Conservation (phyloP, 2,113 vertebrate species). For the Anthoscopus minutus region DNA sequence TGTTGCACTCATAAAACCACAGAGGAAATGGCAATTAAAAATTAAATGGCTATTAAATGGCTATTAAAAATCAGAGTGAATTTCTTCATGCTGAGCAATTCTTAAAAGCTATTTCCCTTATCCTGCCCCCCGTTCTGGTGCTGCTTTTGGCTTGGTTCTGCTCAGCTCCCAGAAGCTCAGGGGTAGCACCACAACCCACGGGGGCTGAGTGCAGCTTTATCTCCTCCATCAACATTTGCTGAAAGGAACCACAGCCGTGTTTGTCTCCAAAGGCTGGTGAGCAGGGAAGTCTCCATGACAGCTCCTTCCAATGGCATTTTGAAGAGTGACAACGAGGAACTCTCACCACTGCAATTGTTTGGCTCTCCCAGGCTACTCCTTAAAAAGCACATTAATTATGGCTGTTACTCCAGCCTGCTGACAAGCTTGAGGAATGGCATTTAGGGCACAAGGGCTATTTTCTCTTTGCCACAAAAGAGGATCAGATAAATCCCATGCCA, state of each 20-base stretch:
- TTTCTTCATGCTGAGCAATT: not conserved
- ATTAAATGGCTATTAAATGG: not conserved
- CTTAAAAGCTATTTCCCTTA: not conserved
- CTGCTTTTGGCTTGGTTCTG: not conserved
- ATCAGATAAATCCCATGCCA: conserved; percentile 37
- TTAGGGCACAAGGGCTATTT: not conserved
- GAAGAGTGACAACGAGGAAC: not conserved
- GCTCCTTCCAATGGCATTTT: not conserved
- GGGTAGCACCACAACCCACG: fast-evolving
- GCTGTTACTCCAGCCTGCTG: not conserved
- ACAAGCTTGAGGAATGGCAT: conserved; percentile 8
- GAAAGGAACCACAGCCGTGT: not conserved
- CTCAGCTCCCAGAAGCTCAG: not conserved
- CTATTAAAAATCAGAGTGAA: not conserved
- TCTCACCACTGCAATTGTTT: not conserved
- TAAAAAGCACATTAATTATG: conserved; percentile 36
- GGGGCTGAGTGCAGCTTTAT: not conserved
- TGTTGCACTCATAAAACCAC: not conserved
- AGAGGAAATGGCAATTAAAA: not conserved
- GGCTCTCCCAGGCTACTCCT: conserved; percentile 32
- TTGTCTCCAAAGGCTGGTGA: not conserved
- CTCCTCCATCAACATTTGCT: not conserved
- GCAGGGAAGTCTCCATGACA: not conserved
- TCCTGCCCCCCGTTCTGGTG: not conserved
- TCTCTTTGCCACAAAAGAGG: not conserved